These are phyloP conservation scores for Aldabrachelys gigantea DNA, from an alignment of 2,113 vertebrate species.

Conservation along the genomic window DNA sequence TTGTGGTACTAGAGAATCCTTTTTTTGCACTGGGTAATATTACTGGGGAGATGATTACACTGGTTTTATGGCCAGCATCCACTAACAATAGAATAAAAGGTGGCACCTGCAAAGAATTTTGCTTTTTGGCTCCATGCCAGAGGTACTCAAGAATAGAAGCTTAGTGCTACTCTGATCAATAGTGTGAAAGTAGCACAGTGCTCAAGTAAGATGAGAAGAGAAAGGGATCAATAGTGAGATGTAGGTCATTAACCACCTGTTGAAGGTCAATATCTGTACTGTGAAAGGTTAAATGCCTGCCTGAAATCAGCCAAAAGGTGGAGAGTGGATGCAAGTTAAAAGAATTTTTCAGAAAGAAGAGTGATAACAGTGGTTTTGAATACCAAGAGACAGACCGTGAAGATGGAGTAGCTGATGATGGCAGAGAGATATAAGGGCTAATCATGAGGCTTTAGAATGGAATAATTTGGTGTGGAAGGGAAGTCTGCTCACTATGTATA, in stretches of 20 bases:
- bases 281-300: neutral
- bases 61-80: neutral
- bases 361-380: neutral
- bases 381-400: neutral
- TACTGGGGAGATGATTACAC: neutral
- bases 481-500: neutral
- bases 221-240: neutral
- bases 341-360: neutral
- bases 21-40: neutral
- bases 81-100: neutral
- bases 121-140: neutral
- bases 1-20: neutral
- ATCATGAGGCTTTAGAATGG: neutral
- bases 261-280: neutral
- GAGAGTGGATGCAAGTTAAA: neutral
- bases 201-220: neutral
- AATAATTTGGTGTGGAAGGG: neutral
- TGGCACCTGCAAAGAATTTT: neutral
- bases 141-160: neutral
- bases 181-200: neutral
- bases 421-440: neutral
- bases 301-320: neutral
- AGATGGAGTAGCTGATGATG: neutral
- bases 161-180: neutral
- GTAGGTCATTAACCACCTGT: neutral